Evolutionary conservation across 1,140 invertebrate species (phyloP).

Genomic region (Lordiphosa collinella): DNA sequence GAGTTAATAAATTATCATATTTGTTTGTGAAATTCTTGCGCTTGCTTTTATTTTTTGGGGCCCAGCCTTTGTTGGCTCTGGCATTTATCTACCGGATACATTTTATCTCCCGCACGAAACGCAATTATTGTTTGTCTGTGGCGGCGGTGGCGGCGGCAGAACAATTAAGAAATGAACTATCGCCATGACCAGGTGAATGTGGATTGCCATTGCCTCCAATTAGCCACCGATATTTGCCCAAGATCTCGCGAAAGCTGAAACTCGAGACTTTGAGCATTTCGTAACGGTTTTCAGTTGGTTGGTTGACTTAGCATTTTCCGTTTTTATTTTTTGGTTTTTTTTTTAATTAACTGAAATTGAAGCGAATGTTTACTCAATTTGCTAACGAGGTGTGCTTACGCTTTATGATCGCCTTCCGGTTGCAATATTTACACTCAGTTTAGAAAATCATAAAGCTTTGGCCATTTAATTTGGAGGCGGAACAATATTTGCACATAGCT

Average conservation of each 20-base stretch:
- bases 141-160: conserved; percentile 31
- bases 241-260: conserved; percentile 40
- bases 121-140: conserved; percentile 66
- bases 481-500: conserved; percentile 19
- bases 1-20: conserved; percentile 65
- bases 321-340: conserved; percentile 56
- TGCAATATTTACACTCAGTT: conserved; percentile 61
- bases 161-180: conserved; percentile 77
- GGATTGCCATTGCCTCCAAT: conserved; percentile 44
- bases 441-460: conserved; percentile 62
- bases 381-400: conserved; percentile 31
- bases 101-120: conserved; percentile 65
- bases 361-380: conserved; percentile 49
- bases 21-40: conserved; percentile 64
- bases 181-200: conserved; percentile 26
- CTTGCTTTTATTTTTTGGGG: conserved; percentile 24
- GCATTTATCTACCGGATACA: conserved; percentile 73
- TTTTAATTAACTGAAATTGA: conserved; percentile 66
- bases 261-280: conserved; percentile 12
- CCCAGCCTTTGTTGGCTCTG: conserved; percentile 28
- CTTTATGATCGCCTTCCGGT: conserved; percentile 70
- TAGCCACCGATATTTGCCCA: conserved; percentile 59
- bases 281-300: conserved; percentile 32
- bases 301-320: conserved; percentile 42
- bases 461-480: conserved; percentile 26